A percentile compares a stretch with the other conserved stretches of the same genome.
These are phyloP conservation scores for Hemichromis elongatus DNA, from an alignment of 2,113 vertebrate genomes.

Conservation along the genomic window DNA sequence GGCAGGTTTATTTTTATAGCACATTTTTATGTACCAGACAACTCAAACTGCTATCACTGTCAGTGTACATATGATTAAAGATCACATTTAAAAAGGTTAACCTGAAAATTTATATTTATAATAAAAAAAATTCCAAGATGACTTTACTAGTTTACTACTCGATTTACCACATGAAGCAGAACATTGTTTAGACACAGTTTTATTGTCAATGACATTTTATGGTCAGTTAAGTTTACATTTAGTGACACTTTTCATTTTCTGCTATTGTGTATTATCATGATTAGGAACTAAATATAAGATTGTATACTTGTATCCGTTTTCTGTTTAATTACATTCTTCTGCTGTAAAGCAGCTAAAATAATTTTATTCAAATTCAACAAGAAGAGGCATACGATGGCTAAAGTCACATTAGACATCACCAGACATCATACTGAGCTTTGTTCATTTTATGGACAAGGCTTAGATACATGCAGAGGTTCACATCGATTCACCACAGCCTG, in stretches of 20 bases:
- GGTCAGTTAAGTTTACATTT: background rate
- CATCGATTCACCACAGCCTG: fast-evolving
- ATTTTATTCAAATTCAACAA: background rate
- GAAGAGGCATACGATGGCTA: background rate
- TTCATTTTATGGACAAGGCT: background rate
- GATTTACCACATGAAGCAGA: background rate
- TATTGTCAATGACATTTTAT: background rate
- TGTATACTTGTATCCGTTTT: background rate
- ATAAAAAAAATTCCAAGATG: background rate
- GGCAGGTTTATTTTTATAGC: too few relatives aligned
- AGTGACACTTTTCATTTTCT: background rate
- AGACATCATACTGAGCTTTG: background rate
- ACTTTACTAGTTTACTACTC: background rate
- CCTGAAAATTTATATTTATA: background rate
- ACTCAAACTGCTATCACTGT: too few relatives aligned
- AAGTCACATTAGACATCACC: fast-evolving
- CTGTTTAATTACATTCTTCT: background rate
- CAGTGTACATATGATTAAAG: too few relatives aligned
- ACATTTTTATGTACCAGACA: too few relatives aligned
- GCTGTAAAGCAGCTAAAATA: background rate
- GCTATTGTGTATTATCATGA: background rate
- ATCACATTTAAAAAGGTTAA: too few relatives aligned
- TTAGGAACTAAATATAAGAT: background rate
- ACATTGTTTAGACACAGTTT: background rate
- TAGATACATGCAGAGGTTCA: background rate